These are phyloP conservation scores for Poeciliopsis gracilis DNA, from an alignment of 2,797 vertebrate species.

Conservation along the genomic window DNA sequence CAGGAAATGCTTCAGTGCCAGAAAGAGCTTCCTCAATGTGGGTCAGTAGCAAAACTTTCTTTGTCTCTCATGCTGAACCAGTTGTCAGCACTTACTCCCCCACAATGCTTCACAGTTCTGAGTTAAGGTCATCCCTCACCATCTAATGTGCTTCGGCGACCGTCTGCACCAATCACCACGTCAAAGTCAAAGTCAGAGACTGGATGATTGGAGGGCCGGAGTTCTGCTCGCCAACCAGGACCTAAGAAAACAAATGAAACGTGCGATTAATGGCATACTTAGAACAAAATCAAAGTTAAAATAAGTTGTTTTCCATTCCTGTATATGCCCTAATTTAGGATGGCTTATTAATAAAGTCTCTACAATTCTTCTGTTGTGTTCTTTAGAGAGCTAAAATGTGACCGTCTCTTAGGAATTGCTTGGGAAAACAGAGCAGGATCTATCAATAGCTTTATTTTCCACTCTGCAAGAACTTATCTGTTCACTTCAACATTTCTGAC, in stretches of 20 bases:
- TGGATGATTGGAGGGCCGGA: slow-evolving; percentile 85
- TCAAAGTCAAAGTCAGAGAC: slow-evolving; percentile 90
- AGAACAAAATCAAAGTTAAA: neutral
- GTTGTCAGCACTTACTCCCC: neutral
- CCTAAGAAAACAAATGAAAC: slow-evolving; percentile 71
- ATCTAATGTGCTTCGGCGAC: slow-evolving; percentile 91
- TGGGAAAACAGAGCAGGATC: neutral
- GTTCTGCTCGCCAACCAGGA: slow-evolving; percentile 90
- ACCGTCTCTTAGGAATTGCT: neutral
- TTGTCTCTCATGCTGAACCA: neutral
- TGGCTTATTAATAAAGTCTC: neutral
- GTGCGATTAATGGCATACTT: neutral
- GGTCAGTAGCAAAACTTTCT: slow-evolving; percentile 14
- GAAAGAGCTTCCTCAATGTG: slow-evolving; percentile 24
- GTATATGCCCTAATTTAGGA: neutral
- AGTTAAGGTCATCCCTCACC: slow-evolving; percentile 75
- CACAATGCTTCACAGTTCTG: neutral
- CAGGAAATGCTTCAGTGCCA: slow-evolving; percentile 56
- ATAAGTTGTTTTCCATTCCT: neutral
- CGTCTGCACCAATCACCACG: slow-evolving; percentile 93
- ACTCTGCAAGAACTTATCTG: neutral
- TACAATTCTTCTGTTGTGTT: neutral
- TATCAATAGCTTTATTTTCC: slow-evolving; percentile 31
- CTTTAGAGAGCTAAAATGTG: neutral
- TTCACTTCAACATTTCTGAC: slow-evolving; percentile 22